phyloP scores from a whole-genome alignment of 2,888 invertebrate species.

The Drosophila maculinotata region DNA sequence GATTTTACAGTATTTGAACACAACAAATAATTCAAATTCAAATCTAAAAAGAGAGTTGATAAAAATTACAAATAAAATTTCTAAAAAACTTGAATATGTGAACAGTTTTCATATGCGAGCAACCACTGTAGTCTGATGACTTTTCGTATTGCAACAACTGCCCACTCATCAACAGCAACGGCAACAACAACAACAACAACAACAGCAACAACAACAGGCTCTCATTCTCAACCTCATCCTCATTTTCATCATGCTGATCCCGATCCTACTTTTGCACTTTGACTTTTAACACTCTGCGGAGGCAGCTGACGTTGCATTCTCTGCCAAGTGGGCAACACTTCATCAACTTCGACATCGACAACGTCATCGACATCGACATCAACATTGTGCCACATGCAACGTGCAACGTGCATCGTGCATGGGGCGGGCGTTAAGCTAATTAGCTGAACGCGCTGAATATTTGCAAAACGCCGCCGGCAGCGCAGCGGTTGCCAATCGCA shows the following conservation, averaged over 20 bases:
- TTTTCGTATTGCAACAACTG: conserved; percentile 47
- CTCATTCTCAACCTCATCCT: background rate
- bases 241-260: conserved; percentile 4
- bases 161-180: conserved; percentile 57
- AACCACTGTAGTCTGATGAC: conserved; percentile 18
- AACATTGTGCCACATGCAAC: background rate
- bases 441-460: conserved; percentile 43
- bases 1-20: too few species aligned
- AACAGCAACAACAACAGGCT: conserved; percentile 1
- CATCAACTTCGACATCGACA: conserved; percentile 12
- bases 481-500: conserved; percentile 50
- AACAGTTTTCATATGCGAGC: background rate
- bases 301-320: conserved; percentile 43
- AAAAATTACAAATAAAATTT: too few species aligned
- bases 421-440: conserved; percentile 44
- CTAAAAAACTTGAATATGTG: too few species aligned
- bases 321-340: conserved; percentile 17
- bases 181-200: background rate
- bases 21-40: too few species aligned
- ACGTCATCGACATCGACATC: conserved; percentile 6
- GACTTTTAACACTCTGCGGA: conserved; percentile 45
- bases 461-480: conserved; percentile 53
- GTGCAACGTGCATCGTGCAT: background rate
- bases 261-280: conserved; percentile 32
- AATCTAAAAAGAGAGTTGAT: too few species aligned